Percentiles rank a stretch among this genome's conserved stretches.
phyloP scores from a whole-genome alignment of 2,113 vertebrate genomes.

The Phasianus colchicus region DNA sequence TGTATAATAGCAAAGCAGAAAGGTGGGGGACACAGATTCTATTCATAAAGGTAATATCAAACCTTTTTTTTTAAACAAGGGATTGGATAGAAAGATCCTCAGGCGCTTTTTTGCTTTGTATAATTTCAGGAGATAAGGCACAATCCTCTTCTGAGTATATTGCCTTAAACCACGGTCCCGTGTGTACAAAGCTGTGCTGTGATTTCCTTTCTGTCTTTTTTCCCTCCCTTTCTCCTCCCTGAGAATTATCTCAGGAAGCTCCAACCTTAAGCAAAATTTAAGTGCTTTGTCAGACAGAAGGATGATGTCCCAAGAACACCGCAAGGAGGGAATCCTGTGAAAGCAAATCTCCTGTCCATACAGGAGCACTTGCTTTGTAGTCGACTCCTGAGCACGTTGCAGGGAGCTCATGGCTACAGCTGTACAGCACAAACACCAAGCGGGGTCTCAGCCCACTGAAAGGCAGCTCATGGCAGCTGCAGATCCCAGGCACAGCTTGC shows the following conservation, averaged over 20 bases:
- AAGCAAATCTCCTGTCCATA: neutral
- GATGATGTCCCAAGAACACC: constrained; percentile 12
- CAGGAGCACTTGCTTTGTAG: neutral
- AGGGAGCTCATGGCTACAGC: neutral
- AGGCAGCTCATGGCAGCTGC: neutral
- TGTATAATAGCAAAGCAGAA: neutral
- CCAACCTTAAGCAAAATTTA: constrained; percentile 32
- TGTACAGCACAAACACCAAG: neutral
- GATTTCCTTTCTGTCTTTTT: neutral
- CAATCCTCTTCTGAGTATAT: neutral
- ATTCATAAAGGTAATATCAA: neutral
- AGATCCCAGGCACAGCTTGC: neutral
- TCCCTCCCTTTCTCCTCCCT: neutral
- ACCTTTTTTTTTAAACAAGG: neutral
- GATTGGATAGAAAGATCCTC: neutral
- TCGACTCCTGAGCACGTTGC: neutral
- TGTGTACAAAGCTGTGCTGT: neutral
- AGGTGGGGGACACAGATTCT: neutral
- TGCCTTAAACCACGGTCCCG: neutral
- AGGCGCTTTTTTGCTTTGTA: neutral
- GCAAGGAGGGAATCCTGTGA: constrained; percentile 24
- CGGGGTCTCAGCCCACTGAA: accelerated
- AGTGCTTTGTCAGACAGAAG: constrained; percentile 47
- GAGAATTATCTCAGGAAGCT: constrained; percentile 49
- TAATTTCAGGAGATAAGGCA: neutral